These are phyloP conservation scores for Drosophila ironensis DNA, from an alignment of 1,140 invertebrate species.

Conservation along the genomic window DNA sequence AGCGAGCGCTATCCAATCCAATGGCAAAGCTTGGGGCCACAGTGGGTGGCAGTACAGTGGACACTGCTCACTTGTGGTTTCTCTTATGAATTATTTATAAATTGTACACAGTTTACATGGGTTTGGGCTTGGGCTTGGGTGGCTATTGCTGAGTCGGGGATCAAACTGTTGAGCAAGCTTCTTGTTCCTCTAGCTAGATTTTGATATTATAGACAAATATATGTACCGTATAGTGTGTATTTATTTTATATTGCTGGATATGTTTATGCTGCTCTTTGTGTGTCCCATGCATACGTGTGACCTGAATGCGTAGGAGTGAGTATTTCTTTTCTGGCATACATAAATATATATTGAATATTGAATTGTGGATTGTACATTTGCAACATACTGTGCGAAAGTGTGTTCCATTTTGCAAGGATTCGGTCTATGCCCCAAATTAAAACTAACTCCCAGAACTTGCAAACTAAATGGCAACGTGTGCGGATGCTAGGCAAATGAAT, in stretches of 20 bases:
- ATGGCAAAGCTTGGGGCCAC: conserved; percentile 30
- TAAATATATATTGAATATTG: conserved; percentile 1
- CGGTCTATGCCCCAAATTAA: conserved; percentile 37
- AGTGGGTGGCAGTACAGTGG: conserved; percentile 9
- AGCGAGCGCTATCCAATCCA: conserved; percentile 10
- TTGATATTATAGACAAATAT: conserved; percentile 39
- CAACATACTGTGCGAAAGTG: conserved; percentile 1
- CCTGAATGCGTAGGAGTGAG: conserved; percentile 3
- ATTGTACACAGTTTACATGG: conserved; percentile 39
- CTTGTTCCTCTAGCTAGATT: conserved; percentile 17
- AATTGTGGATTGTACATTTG: conserved; percentile 34
- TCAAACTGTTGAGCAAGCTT: conserved; percentile 39
- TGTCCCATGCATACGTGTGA: conserved; percentile 12
- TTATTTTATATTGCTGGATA: conserved; percentile 51
- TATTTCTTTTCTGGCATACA: not conserved
- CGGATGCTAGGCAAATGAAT: conserved; percentile 39
- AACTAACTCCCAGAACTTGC: conserved; percentile 6
- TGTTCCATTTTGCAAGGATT: conserved; percentile 9
- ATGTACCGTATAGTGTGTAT: conserved; percentile 14
- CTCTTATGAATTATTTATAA: conserved; percentile 52
- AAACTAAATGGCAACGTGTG: conserved; percentile 58
- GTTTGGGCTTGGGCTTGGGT: not conserved
- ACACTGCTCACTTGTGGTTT: no score
- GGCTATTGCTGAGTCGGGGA: conserved; percentile 33
- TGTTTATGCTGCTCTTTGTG: conserved; percentile 21